These are phyloP conservation scores for Seriola aureovittata DNA, from an alignment of 2,113 vertebrate genomes.

Conservation along the genomic window DNA sequence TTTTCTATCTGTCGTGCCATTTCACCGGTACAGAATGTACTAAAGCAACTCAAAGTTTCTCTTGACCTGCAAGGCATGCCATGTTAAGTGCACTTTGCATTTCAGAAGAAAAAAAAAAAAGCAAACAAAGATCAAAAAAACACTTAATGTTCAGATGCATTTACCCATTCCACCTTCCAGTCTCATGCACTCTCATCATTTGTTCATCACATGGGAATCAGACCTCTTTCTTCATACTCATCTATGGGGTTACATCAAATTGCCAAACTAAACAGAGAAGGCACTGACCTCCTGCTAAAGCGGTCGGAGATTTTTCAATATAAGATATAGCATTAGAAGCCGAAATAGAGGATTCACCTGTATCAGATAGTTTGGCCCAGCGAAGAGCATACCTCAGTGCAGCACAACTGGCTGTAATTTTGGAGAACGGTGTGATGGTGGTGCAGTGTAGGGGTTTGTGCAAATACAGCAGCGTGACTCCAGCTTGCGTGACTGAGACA, in stretches of 20 bases:
- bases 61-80: slow-evolving; percentile 14
- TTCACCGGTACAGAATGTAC: slow-evolving; percentile 6
- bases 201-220: slow-evolving; percentile 46
- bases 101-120: slow-evolving; percentile 28
- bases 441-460: slow-evolving; percentile 4
- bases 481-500: slow-evolving; percentile 55
- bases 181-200: slow-evolving; percentile 28
- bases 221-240: slow-evolving; percentile 25
- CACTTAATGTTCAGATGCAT: background rate
- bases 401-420: slow-evolving; percentile 19
- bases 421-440: slow-evolving; percentile 16
- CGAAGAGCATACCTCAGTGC: slow-evolving; percentile 6
- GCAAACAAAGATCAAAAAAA: background rate
- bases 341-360: slow-evolving; percentile 19
- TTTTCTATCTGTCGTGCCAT: background rate
- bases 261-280: slow-evolving; percentile 13
- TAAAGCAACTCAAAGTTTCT: background rate
- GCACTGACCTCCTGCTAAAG: too few relatives aligned
- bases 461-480: slow-evolving; percentile 44
- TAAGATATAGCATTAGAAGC: background rate
- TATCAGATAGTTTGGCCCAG: slow-evolving; percentile 15
- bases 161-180: slow-evolving; percentile 10
- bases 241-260: slow-evolving; percentile 20
- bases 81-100: slow-evolving; percentile 43
- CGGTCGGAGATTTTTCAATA: background rate